These are phyloP conservation scores for Formicarius rufipectus DNA, from an alignment of 2,113 vertebrate species.

Conservation along the genomic window DNA sequence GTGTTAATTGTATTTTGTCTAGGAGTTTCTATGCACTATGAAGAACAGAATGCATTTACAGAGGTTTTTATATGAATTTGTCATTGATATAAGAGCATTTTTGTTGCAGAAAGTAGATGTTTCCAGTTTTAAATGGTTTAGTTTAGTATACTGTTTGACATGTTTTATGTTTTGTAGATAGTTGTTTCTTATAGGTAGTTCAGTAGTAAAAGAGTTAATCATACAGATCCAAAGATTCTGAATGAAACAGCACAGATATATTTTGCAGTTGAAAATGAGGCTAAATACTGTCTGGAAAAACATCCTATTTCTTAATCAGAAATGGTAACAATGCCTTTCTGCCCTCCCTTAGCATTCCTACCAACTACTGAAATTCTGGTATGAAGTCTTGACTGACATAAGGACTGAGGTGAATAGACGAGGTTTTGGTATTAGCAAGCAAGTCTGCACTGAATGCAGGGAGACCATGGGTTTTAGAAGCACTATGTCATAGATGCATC, in stretches of 20 bases:
- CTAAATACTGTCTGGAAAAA: not conserved
- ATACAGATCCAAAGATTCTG: not conserved
- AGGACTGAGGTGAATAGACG: not conserved
- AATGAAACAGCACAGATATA: not conserved
- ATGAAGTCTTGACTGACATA: not conserved
- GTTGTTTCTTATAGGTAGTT: not conserved
- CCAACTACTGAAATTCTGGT: not conserved
- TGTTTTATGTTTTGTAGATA: not conserved
- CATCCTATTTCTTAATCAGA: not conserved
- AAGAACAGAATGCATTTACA: not conserved
- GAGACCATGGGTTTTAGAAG: not conserved
- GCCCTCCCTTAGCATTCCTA: not conserved
- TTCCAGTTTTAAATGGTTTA: not conserved
- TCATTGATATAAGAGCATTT: not conserved
- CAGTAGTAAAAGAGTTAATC: not conserved
- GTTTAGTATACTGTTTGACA: not conserved
- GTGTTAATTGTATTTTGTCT: not conserved
- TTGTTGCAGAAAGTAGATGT: not conserved
- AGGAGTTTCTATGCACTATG: not conserved
- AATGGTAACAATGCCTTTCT: not conserved
- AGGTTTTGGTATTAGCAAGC: not conserved
- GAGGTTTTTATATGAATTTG: not conserved
- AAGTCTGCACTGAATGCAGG: not conserved
- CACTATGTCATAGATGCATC: not conserved
- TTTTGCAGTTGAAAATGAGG: not conserved